These are phyloP conservation scores for Albula goreensis DNA, from an alignment of 2,113 vertebrate species.

Conservation along the genomic window DNA sequence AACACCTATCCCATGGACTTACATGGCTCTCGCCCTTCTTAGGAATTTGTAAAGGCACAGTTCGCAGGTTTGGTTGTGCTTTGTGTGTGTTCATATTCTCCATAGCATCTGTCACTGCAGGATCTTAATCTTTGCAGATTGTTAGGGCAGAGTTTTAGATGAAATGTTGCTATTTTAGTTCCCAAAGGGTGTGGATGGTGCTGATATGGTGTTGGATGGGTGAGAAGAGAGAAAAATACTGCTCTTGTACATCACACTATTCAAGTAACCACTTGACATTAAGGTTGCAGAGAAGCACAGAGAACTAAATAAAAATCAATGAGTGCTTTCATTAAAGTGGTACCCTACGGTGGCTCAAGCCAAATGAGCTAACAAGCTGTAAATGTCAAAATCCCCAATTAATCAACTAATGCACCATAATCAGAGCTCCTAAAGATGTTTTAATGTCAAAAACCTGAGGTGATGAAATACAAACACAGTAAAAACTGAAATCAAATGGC, in stretches of 20 bases:
- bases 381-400: background rate
- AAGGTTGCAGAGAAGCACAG: background rate
- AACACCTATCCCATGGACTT: too few species aligned
- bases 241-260: background rate
- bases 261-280: background rate
- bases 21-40: too few species aligned
- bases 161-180: background rate
- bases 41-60: too few species aligned
- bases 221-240: background rate
- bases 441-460: background rate
- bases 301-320: background rate
- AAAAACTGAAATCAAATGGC: background rate
- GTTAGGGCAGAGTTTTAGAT: background rate
- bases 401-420: background rate
- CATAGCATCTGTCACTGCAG: too few species aligned
- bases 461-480: background rate
- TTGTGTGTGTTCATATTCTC: too few species aligned
- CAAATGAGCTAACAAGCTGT: background rate
- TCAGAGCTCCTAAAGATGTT: background rate
- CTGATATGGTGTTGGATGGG: background rate
- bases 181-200: background rate
- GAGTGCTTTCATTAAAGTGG: background rate
- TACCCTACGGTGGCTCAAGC: background rate
- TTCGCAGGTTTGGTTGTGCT: too few species aligned
- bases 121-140: too few species aligned